Percentiles rank a stretch among this genome's conserved stretches.
Evolutionary conservation across 2,113 vertebrate genomes (phyloP).

Genomic region (Seriola rivoliana): DNA sequence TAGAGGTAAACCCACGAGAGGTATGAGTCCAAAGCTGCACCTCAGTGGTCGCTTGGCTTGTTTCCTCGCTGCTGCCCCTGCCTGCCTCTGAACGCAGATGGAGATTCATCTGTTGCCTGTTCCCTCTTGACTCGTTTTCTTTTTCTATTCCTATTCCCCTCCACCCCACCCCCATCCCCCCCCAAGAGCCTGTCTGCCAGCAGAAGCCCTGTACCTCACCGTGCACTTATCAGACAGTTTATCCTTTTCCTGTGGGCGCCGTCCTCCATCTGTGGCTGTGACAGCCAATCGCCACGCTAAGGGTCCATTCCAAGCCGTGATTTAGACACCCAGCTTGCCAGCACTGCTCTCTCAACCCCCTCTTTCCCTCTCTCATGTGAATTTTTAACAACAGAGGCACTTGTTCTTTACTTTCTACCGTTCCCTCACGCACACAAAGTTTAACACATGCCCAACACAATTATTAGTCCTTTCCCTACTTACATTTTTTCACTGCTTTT

Average conservation of each 20-base stretch:
- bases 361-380: conserved; percentile 7
- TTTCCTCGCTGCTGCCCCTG: conserved; percentile 48
- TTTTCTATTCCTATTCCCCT: conserved; percentile 47
- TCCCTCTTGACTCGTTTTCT: conserved; percentile 74
- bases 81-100: conserved; percentile 75
- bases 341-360: conserved; percentile 36
- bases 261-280: conserved; percentile 78
- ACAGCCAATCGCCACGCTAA: conserved; percentile 67
- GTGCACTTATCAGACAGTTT: conserved; percentile 78
- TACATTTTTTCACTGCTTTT: background rate
- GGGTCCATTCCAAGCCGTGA: conserved; percentile 69
- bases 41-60: conserved; percentile 63
- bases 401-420: background rate
- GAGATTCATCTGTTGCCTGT: conserved; percentile 79
- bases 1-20: conserved; percentile 53
- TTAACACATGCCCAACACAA: background rate
- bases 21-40: conserved; percentile 51
- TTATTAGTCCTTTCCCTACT: background rate
- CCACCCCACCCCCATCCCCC: background rate
- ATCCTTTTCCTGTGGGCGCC: conserved; percentile 75
- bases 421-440: background rate
- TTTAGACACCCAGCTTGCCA: conserved; percentile 74
- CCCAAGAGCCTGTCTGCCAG: conserved; percentile 71
- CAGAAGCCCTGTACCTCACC: conserved; percentile 72
- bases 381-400: conserved; percentile 33